A percentile compares a stretch with the other conserved stretches of the same genome.
These are phyloP conservation scores for Lasiurus cinereus DNA, from an alignment of 2,113 vertebrate genomes.

Conservation along the genomic window DNA sequence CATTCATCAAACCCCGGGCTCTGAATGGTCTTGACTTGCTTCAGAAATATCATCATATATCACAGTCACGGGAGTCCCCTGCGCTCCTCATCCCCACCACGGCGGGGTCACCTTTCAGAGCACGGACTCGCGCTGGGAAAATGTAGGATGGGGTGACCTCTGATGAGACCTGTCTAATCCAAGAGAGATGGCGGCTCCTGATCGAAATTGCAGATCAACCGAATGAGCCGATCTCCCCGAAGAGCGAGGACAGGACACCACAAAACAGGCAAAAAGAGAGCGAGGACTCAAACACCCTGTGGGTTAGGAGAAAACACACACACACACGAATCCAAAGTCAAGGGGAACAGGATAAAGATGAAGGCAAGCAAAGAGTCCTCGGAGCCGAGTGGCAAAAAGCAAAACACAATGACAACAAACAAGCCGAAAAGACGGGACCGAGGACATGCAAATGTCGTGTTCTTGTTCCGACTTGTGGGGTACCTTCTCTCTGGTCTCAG, in stretches of 20 bases:
- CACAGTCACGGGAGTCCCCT: constrained; percentile 80
- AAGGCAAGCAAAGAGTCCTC: not conserved
- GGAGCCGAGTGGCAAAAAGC: not conserved
- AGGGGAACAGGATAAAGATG: not conserved
- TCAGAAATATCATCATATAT: constrained; percentile 85
- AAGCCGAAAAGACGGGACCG: not conserved
- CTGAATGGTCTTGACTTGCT: constrained; percentile 84
- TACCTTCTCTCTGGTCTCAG: not conserved
- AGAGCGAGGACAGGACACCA: constrained; percentile 24
- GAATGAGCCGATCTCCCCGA: constrained; percentile 57
- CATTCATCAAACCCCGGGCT: constrained; percentile 87
- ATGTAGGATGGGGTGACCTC: constrained; percentile 35
- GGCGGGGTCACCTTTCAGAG: constrained; percentile 71
- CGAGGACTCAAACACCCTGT: not conserved
- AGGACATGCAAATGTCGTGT: not conserved
- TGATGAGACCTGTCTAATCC: constrained; percentile 66
- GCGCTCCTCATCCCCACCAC: constrained; percentile 69
- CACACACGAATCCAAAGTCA: not conserved
- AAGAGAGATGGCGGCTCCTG: constrained; percentile 29
- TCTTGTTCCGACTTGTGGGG: not conserved
- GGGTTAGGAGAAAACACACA: not conserved
- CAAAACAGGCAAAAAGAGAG: not conserved
- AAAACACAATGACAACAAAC: not conserved
- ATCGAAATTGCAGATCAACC: constrained; percentile 70
- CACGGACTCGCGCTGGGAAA: not conserved